Conservation (phyloP, 1,140 invertebrate species). For the Zeugodacus cucurbitae region DNA sequence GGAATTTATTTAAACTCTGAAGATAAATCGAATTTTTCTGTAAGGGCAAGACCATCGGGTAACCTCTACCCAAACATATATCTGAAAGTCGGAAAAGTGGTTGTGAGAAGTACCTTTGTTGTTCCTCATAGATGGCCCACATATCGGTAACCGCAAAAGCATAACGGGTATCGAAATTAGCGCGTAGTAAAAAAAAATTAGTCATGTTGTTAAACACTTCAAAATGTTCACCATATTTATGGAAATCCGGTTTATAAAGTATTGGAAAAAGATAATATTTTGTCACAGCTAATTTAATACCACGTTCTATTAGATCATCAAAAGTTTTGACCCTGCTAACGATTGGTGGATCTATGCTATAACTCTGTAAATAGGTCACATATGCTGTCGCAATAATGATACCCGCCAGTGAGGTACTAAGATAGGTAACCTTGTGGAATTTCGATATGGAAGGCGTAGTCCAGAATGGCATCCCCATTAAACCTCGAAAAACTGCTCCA, state of each 20-base stretch:
- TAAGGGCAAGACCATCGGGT: not conserved
- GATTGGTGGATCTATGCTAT: not conserved
- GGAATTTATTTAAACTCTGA: not conserved
- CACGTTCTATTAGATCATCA: not conserved
- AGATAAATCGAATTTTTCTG: not conserved
- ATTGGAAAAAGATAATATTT: not conserved
- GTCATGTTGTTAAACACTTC: not conserved
- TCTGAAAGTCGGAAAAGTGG: slow-evolving; percentile 9
- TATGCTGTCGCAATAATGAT: not conserved
- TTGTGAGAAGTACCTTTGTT: slow-evolving; percentile 13
- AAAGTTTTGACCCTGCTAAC: not conserved
- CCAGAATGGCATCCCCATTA: too few relatives aligned
- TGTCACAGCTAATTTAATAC: not conserved
- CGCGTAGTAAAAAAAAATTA: not conserved
- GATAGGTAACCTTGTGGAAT: not conserved
- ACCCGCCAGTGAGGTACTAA: not conserved
- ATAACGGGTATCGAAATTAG: not conserved
- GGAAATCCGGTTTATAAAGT: not conserved
- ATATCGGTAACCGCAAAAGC: not conserved
- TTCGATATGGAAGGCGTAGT: not conserved
- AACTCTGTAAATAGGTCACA: not conserved
- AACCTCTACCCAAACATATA: not conserved
- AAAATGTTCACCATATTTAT: not conserved
- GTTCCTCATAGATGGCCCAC: not conserved
- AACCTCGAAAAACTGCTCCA: too few relatives aligned